Base-by-base conservation (phyloP, 2,888 invertebrate genomes). In the Lydus trimaculatus region DNA sequence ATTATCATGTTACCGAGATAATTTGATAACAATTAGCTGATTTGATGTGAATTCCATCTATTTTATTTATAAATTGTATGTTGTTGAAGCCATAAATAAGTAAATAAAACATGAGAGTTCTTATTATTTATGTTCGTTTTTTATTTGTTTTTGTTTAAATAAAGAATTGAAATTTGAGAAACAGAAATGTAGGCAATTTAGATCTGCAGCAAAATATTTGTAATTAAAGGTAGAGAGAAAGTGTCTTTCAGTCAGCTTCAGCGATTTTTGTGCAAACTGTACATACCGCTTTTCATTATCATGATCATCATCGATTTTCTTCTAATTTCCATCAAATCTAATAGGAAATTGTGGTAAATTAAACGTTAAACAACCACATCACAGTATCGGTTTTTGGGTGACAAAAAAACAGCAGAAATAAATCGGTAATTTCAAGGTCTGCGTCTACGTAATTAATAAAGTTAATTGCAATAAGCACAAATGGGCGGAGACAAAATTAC, bases 401-500 rank as follows among this genome's bases (percentile, higher is more conserved):
- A 43, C 5, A 36, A 17, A 43, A 7, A n/a, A 2, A 13, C 13
- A 36, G 17, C 8, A 31, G 9, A 59, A 59, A 28, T 28, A 9
- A 17, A 59, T 31, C 28, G 31, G 28, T 36, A 31, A 59, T 62
- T 65, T 62, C 65, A 68, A 68, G 65, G 62, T 58, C 61, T 59
- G 36, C 68, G 56, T 48, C 48, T 48, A 63, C 65, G 58, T 58
- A 58, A 52, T 68, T 65, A 68, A 68, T 68, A 65, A 68, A 68
- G 62, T 65, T 65, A 68, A 65, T 65, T 65, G 63, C 62, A 68
- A 64, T 43, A 65, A 64, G 9, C 20, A 62, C 62, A 58, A 61
- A 61, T 68, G 59, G 68, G 62, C 61, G 68, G 64, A 65, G 65
- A 58, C 59, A 62, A 68, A 68, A 48, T 68, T 68, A 68, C 65